Percentiles rank a stretch among this genome's conserved stretches.
phyloP scores from a whole-genome alignment of 1,140 invertebrate genomes.

The Melitaea cinxia region DNA sequence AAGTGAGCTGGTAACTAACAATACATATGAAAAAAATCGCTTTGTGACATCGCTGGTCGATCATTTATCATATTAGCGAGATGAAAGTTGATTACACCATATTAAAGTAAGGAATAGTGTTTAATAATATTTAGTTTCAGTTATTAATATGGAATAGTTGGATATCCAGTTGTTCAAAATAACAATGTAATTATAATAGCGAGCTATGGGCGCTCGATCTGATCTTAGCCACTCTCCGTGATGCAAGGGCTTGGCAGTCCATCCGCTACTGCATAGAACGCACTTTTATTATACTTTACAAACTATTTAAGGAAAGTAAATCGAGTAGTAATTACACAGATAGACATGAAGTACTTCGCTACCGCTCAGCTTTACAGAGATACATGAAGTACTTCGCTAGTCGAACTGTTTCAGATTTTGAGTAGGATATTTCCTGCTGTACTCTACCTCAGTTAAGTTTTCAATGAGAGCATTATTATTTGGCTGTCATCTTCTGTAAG shows the following conservation, averaged over 20 bases:
- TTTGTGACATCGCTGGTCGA: too few relatives aligned
- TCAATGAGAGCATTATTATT: too few relatives aligned
- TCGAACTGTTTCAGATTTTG: too few relatives aligned
- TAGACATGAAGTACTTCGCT: too few relatives aligned
- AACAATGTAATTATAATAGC: slow-evolving; percentile 1
- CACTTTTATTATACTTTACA: not conserved
- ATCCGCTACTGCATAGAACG: not conserved
- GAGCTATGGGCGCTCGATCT: not conserved
- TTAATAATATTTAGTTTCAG: not conserved
- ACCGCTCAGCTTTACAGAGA: too few relatives aligned
- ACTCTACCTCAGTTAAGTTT: too few relatives aligned
- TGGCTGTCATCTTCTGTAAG: too few relatives aligned
- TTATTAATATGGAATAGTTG: not conserved
- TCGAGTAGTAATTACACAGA: too few relatives aligned
- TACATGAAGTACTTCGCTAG: too few relatives aligned
- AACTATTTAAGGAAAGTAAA: not conserved
- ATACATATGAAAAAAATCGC: too few relatives aligned
- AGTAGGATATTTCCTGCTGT: too few relatives aligned
- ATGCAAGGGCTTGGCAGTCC: slow-evolving; percentile 2
- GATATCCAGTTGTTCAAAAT: not conserved
- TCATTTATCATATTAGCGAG: not conserved
- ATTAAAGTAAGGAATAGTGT: not conserved
- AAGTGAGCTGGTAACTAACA: too few relatives aligned
- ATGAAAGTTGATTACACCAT: not conserved
- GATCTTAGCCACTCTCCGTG: not conserved